Conservation (phyloP, 2,113 vertebrate species). For the Bubo blakistoni region DNA sequence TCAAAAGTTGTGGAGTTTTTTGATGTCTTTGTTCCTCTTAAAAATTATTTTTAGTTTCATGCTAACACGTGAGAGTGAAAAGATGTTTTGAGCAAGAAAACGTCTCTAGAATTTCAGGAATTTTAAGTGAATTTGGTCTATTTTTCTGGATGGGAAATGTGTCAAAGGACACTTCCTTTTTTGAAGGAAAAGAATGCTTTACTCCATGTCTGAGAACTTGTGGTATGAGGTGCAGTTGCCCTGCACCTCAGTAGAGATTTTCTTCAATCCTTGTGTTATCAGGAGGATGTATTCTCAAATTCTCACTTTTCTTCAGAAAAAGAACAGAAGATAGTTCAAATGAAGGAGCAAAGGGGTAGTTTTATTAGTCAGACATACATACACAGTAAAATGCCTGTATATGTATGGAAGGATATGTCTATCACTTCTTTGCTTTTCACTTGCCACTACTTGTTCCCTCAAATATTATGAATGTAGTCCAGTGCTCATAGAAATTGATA, state of each 20-base stretch:
- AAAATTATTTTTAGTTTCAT: neutral
- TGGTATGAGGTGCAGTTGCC: neutral
- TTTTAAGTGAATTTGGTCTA: neutral
- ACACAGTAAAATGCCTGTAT: neutral
- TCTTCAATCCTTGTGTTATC: neutral
- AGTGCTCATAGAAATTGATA: neutral
- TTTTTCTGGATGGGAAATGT: neutral
- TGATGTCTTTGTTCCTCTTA: neutral
- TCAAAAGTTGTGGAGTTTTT: neutral
- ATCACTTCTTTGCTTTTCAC: neutral
- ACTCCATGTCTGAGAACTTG: neutral
- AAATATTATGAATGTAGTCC: neutral
- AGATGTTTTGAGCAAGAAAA: neutral
- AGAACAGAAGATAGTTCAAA: neutral
- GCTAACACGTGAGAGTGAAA: neutral
- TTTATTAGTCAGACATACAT: neutral
- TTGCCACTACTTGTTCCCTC: neutral
- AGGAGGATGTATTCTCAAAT: neutral
- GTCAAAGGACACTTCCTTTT: neutral
- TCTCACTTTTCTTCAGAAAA: neutral
- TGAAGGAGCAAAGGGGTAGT: neutral
- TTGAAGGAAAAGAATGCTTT: neutral
- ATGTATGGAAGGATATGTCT: neutral
- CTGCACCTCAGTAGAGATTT: neutral
- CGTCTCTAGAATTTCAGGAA: neutral